phyloP scores from a whole-genome alignment of 2,113 vertebrate genomes.

The Callaeas wilsoni region DNA sequence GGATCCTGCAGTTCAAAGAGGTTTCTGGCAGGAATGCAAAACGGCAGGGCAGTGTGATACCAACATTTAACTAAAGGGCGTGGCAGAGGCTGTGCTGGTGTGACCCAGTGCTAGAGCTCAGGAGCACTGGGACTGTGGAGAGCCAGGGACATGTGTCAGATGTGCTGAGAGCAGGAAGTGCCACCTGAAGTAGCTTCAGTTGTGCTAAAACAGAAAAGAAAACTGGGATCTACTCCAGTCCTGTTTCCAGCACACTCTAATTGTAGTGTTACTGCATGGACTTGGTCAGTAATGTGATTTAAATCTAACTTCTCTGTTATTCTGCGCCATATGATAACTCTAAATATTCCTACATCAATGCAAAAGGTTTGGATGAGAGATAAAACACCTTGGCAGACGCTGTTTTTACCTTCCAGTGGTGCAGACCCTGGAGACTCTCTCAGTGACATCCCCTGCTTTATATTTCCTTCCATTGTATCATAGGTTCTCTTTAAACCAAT shows the following conservation, averaged over 20 bases:
- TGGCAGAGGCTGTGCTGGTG: background rate
- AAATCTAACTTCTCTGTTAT: background rate
- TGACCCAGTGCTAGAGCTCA: background rate
- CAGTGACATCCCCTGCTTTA: slow-evolving; percentile 81
- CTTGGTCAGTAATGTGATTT: background rate
- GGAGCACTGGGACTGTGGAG: background rate
- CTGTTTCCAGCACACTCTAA: background rate
- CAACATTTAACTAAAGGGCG: background rate
- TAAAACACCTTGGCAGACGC: background rate
- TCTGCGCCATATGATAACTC: background rate
- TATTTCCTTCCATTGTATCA: slow-evolving; percentile 89
- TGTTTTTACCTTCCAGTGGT: slow-evolving; percentile 84
- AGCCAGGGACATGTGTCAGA: background rate
- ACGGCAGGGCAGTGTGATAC: background rate
- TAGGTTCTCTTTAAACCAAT: slow-evolving; percentile 86
- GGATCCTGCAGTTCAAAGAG: background rate
- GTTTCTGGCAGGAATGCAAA: background rate
- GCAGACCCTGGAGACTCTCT: slow-evolving; percentile 83
- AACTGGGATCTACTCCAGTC: background rate
- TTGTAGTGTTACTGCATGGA: background rate
- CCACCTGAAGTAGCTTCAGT: background rate
- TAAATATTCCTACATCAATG: background rate
- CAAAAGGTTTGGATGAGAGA: background rate
- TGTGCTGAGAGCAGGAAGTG: background rate
- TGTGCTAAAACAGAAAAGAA: background rate